These are phyloP conservation scores for Meganola albula DNA, from an alignment of 2,888 invertebrate species.

Conservation along the genomic window DNA sequence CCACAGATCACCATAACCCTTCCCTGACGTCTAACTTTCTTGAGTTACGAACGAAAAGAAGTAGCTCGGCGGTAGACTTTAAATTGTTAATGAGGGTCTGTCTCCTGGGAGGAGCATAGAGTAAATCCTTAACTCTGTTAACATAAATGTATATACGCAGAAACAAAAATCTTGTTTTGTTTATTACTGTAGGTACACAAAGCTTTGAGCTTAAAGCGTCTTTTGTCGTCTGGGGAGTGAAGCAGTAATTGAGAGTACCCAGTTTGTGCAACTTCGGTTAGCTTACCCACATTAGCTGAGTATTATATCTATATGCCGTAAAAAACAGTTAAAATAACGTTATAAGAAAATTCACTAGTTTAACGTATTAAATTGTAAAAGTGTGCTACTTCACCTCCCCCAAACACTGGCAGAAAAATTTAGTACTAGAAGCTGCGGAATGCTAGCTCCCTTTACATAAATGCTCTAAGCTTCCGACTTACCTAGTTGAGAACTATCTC, in stretches of 20 bases:
- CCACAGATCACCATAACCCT: slow-evolving; percentile 6
- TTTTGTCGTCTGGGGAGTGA: slow-evolving; percentile 9
- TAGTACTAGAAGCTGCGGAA: too few relatives aligned
- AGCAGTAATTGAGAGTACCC: slow-evolving; percentile 17
- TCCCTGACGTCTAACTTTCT: slow-evolving; percentile 13
- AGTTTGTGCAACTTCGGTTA: slow-evolving; percentile 15
- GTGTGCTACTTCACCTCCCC: too few relatives aligned
- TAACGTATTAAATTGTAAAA: too few relatives aligned
- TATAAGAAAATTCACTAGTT: too few relatives aligned
- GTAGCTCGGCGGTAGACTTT: slow-evolving; percentile 14
- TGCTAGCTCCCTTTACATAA: too few relatives aligned
- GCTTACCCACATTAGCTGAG: too few relatives aligned
- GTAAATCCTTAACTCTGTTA: slow-evolving; percentile 24
- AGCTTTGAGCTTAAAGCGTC: slow-evolving; percentile 5
- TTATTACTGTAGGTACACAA: slow-evolving; percentile 19
- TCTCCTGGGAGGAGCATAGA: slow-evolving; percentile 15
- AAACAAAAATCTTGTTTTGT: slow-evolving; percentile 25
- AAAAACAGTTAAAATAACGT: too few relatives aligned
- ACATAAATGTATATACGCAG: slow-evolving; percentile 27
- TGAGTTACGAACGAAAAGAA: slow-evolving; percentile 15
- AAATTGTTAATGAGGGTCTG: slow-evolving; percentile 27
- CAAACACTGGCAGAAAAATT: too few relatives aligned
- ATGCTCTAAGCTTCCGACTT: too few relatives aligned
- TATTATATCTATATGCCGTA: too few relatives aligned
- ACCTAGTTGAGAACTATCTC: too few relatives aligned